phyloP scores from a whole-genome alignment of 2,797 vertebrate species.

The Eulemur rubriventer region DNA sequence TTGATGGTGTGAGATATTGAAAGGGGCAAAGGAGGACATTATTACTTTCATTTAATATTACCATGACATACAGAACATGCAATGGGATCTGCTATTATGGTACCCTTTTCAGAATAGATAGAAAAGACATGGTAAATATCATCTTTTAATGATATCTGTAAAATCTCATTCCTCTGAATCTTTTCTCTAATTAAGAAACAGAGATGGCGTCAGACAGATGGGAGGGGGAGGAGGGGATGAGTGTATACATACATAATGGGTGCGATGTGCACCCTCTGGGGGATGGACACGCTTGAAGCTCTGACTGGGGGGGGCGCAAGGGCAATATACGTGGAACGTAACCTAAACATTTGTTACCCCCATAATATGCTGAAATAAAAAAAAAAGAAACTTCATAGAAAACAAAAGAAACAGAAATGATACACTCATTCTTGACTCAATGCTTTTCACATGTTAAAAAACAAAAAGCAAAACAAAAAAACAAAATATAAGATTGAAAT shows the following conservation, averaged over 20 bases:
- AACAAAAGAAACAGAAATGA: not conserved
- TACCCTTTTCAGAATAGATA: not conserved
- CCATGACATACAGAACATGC: not conserved
- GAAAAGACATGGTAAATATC: conserved; percentile 8
- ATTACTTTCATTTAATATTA: conserved; percentile 5
- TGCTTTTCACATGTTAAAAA: not conserved
- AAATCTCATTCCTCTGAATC: conserved; percentile 11
- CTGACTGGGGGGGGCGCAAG: no score
- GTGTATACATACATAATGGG: no score
- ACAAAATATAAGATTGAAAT: not conserved
- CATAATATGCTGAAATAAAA: no score
- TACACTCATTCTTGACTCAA: not conserved
- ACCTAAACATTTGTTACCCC: no score
- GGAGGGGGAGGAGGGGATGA: no score
- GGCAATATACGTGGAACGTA: no score
- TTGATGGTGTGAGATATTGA: not conserved
- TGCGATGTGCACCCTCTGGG: no score
- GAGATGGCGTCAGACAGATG: not conserved
- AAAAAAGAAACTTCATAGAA: not conserved
- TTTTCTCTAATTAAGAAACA: conserved; percentile 25
- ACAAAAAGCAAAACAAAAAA: not conserved
- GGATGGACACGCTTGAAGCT: no score
- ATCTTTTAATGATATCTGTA: not conserved
- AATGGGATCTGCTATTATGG: not conserved
- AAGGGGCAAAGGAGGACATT: not conserved